These are phyloP conservation scores for Chironomus riparius DNA, from an alignment of 2,888 invertebrate species.

Conservation along the genomic window DNA sequence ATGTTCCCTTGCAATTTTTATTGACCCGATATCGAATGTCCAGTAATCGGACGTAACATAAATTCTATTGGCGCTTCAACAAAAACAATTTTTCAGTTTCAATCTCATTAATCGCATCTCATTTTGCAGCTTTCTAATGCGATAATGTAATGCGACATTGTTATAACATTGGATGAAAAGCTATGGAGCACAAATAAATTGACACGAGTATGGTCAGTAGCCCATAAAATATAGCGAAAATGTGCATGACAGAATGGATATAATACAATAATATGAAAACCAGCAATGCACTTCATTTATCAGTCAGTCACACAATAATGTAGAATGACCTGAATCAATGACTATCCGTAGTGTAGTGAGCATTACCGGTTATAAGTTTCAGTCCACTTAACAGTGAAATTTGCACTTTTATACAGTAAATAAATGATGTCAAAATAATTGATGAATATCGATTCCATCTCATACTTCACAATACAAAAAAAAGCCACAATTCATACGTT, in stretches of 20 bases:
- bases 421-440: constrained; percentile 25
- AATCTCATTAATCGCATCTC: background rate
- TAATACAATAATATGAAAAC: too few species aligned
- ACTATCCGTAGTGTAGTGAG: background rate
- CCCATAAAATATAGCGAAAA: background rate
- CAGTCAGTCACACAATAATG: background rate
- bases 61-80: too few species aligned
- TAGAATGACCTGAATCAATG: background rate
- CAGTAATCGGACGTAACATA: too few species aligned
- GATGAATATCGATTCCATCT: constrained; percentile 15
- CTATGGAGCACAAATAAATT: background rate
- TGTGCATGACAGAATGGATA: background rate
- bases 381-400: background rate
- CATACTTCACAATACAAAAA: background rate
- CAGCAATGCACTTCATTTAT: background rate
- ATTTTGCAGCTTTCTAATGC: background rate
- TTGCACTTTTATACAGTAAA: background rate
- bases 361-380: background rate
- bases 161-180: background rate
- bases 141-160: background rate
- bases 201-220: background rate
- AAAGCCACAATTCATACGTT: background rate
- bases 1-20: too few species aligned
- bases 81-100: background rate
- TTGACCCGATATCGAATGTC: too few species aligned